Base-by-base conservation (phyloP, 2,797 vertebrate species). In the Artibeus lituratus region DNA sequence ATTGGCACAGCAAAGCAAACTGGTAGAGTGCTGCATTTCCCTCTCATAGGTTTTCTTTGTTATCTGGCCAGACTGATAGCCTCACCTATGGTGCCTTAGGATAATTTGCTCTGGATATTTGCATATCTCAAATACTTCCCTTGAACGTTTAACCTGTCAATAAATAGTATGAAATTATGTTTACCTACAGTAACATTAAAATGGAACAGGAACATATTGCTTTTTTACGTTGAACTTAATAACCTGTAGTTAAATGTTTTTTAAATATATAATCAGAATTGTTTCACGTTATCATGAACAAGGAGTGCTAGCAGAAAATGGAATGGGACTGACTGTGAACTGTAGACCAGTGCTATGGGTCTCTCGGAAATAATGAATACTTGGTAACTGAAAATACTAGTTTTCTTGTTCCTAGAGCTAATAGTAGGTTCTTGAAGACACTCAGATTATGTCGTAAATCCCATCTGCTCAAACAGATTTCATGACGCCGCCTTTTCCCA, bases 31-130 rank as follows among this genome's bases (percentile, higher is more conserved):
- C 51, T 57, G 10, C 70, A 14, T 57, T 81, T 81, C 81, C 44
- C 81, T 89, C 49, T 72, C 70, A 8, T 32, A 57, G 69, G 3
- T 89, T 92, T 93, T 78, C 57, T 92, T 85, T 96, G 87, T 96
- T 97, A 95, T 96, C 73, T 95, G 94, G 26, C 77, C 87, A 42
- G 35, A 85, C 49, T 97, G 97, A 82, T 92, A 29, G 42, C 95
- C 87, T 59, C 62, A 87, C 69, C 19, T 76, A 14, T 65, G 39
- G 67, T 87, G 15, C 80, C 42, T 94, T 87, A 96, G 86, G 93
- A 84, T 89, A 80, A 96, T 94, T 77, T 80, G 35, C 81, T 89
- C 83, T 94, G 93, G 44, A 87, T 95, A 53, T 96, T 95, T 96
- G 73, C 67, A 65, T 97, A 93, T 81, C 4, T 90, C 94, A 0